Evolutionary conservation across 1,140 invertebrate species (phyloP), one percentile per base, ranked within the genome.

Genomic region (Macrostomum lignano): DNA sequence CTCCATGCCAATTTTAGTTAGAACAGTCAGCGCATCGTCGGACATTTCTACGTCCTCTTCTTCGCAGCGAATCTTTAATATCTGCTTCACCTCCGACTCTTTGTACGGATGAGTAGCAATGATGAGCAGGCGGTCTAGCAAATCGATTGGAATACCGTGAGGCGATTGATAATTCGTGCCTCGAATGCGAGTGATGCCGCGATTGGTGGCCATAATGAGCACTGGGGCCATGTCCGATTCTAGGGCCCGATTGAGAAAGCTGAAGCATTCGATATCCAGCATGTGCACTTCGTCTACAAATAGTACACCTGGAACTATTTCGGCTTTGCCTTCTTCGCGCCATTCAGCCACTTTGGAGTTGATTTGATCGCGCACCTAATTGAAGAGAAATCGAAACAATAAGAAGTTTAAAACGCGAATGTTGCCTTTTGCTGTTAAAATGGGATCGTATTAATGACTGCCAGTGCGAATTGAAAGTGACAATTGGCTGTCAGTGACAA

Each of bases 221-320:
- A 96, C 72, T 0, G 88, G 88, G 0, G 86, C 74, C 67, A 93
- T 84, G 45, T 94, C 86, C 41, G 74, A 75, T 49, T 98, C 88
- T 15, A 98, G 55, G 0, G 84, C 84, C 28, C 86, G 67, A 61
- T 96, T 96, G 1, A 94, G 55, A 52, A 79, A 98, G 1, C 84
- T 93, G 58, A 96, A 96, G 51, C 86, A 94, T 52, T 96, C 86
- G 31, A 96, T 81, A 46, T 96, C 88, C 38, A 98, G 58, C 84
- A 96, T 94, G 48, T 96, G 88, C 1, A 81, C 79, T 65, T 75
- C 63, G 42, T 64, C 62, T 39, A 66, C 57, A 41, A 65, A 63
- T 28, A 66, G 44, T 5, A 65, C 84, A 1, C 86, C 86, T 0
- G 86, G 84, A 39, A 88, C 77, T 44, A 98, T 88, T 59, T 93